Evolutionary conservation across 2,113 vertebrate species (phyloP), one percentile per base, ranked within the genome.

Genomic region (Thymallus thymallus): DNA sequence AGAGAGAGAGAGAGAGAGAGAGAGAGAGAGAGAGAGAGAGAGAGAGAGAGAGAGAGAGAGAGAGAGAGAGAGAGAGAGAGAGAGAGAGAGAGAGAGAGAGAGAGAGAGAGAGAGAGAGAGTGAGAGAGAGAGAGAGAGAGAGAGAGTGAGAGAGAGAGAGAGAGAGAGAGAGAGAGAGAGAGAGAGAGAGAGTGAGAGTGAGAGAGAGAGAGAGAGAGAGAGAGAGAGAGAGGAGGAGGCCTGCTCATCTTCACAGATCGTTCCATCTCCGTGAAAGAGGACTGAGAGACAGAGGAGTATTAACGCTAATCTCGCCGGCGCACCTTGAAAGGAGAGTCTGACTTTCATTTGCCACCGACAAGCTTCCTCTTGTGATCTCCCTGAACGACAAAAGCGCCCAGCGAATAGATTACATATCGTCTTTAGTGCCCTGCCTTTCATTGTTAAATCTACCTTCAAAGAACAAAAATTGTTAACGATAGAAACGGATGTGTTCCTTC

Each of bases 281-380:
- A 83, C 84, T 77, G 78, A 82, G 68, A 84, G 86, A 84, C 67
- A 79, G 85, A 87, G 68, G 81, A 88, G 86, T 76, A 88, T 91
- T 92, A 88, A 73, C 30, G 79, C 86, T 91, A 93, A 93, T 93
- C 89, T 91, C 85, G 71, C 74, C 85, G 83, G 87, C 79, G 69
- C 79, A 87, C 85, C 87, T 86, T 89, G 88, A 88, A 88, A 85
- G 86, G 82, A 90, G 48, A 88, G 82, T 85, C 88, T 81, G 84
- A 86, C 48, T 18, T 88, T 89, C 79, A 85, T 48, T 86, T 82
- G 82, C 77, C 78, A 77, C 78, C 76, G 79, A 90, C 88, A 89
- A 82, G 75, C 76, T 88, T 72, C 48, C 73, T 80, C 80, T 72
- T 89, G 85, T 91, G 88, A 92, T 91, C 89, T 85, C 35, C 1